Conservation (phyloP, 2,888 invertebrate species). For the Drosophila seclusa region DNA sequence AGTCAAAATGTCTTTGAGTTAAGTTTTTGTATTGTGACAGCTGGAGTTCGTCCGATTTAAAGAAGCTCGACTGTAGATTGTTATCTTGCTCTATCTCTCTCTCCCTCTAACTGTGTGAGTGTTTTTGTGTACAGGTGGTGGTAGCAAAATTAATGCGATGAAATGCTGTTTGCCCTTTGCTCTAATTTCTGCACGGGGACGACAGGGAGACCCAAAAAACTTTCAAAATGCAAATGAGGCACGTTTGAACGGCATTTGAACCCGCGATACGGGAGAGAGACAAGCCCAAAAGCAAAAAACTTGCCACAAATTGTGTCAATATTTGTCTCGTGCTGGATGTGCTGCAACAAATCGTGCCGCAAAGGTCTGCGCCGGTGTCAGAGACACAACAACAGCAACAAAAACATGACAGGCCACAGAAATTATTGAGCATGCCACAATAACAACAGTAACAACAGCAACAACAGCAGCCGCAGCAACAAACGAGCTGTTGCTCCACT, state of each 20-base stretch:
- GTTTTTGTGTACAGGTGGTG: conserved; percentile 45
- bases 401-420: conserved; percentile 77
- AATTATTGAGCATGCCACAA: conserved; percentile 74
- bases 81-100: not conserved
- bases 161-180: conserved; percentile 75
- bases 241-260: conserved; percentile 75
- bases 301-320: conserved; percentile 78
- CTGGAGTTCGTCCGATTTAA: not conserved
- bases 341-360: conserved; percentile 84
- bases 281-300: conserved; percentile 44
- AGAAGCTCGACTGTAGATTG: conserved; percentile 1
- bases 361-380: conserved; percentile 84
- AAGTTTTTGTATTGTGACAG: not conserved
- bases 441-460: conserved; percentile 5
- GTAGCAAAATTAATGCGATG: conserved; percentile 29
- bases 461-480: conserved; percentile 15
- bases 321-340: conserved; percentile 79
- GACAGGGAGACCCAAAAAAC: conserved; percentile 35
- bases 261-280: conserved; percentile 32
- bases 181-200: conserved; percentile 68
- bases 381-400: conserved; percentile 45
- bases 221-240: conserved; percentile 77
- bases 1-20: not conserved
- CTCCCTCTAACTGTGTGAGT: not conserved
- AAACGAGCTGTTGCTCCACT: conserved; percentile 48